Percentiles rank a stretch among this genome's conserved stretches.
phyloP scores from a whole-genome alignment of 2,888 invertebrate genomes.

The Parnassius glacialis region DNA sequence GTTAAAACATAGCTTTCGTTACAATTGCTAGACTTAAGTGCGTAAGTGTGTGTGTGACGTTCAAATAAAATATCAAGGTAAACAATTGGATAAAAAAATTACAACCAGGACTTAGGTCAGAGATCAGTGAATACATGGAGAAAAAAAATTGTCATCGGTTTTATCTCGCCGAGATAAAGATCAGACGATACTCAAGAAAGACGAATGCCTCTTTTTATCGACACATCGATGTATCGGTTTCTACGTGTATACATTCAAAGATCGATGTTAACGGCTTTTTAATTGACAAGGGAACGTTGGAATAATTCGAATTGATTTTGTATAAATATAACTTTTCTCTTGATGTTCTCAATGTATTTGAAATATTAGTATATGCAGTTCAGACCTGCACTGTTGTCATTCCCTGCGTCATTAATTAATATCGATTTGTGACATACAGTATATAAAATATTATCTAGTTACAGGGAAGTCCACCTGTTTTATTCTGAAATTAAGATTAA shows the following conservation, averaged over 20 bases:
- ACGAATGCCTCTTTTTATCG: constrained; percentile 52
- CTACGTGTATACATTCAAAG: constrained; percentile 44
- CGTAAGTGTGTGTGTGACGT: not conserved
- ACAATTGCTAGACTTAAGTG: no score
- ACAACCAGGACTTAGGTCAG: constrained; percentile 36
- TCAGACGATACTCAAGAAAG: constrained; percentile 63
- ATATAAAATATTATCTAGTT: no score
- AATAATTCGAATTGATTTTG: constrained; percentile 30
- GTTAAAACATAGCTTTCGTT: no score
- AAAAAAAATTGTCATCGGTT: constrained; percentile 44
- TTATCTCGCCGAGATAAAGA: constrained; percentile 54
- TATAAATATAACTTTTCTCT: constrained; percentile 2
- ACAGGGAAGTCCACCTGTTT: no score
- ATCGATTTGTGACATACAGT: no score
- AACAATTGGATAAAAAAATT: constrained; percentile 31
- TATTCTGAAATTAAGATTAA: no score
- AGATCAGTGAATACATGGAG: constrained; percentile 42
- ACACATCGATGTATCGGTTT: constrained; percentile 52
- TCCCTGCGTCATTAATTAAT: no score
- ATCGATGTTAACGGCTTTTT: constrained; percentile 56
- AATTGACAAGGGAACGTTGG: constrained; percentile 55
- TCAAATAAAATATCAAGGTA: constrained; percentile 22
- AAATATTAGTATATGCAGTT: not conserved
- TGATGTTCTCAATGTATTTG: not conserved
- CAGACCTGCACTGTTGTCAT: no score